Base-by-base conservation (phyloP, 1,140 invertebrate species). In the Drosophila sulfurigaster region DNA sequence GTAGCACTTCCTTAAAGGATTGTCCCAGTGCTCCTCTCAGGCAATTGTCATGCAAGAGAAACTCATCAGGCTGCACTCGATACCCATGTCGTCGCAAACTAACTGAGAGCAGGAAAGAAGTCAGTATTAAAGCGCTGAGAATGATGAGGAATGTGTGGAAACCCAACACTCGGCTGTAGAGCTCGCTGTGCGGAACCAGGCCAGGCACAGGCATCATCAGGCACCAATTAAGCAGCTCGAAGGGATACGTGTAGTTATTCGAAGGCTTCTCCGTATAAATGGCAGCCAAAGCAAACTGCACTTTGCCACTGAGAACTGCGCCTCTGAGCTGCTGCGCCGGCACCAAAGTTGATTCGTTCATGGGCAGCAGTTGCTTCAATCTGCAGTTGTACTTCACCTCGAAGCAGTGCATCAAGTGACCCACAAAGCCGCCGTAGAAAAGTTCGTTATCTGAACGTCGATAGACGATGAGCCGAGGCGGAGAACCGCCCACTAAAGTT, bases 181-280 rank as follows among this genome's bases (percentile, higher is more conserved):
- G 72, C n/a, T 82, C 58, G 16, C 71, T 81, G 20, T 41, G 62
- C 2, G 81, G 77, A 1, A 91, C 73, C 48, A 77, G 52, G 1
- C 51, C 48, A 10, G 89, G 76, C 2, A 90, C 66, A 0, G 90
- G 90, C 67, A 91, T 56, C 85, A 91, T 81, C 5, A 91, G 16
- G 32, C 90, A 91, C 82, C 85, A 91, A 51, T 88, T 81, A 4
- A 89, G 11, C 4, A 75, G 51, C 38, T 91, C 89, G 5, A 83
- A 77, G 2, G 90, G 85, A 38, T 91, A 91, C 0, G 75, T 76
- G 2, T 62, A 91, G 0, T 78, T 74, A 1, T n/a, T 16, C 4
- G 60, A 10, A 0, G 78, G 71, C 1, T 49, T 1, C 1, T 57
- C 11, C 0, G 76, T 69, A 30, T 73, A 83, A 3, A 49, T 64